Conservation (phyloP, 1,140 invertebrate species). For the Micrasema minimum region DNA sequence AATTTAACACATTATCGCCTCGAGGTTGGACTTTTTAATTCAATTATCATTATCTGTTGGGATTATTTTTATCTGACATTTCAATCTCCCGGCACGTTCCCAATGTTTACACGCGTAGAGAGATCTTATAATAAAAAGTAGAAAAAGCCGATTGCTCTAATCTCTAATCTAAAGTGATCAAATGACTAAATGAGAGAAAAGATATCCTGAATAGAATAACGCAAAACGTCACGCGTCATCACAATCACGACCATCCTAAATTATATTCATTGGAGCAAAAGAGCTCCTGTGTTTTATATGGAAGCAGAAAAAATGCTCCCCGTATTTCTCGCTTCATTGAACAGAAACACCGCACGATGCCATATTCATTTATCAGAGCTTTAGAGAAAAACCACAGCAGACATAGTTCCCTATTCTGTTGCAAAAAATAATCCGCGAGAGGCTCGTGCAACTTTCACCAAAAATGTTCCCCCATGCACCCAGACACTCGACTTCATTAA, state of each 20-base stretch:
- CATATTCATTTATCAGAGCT: slow-evolving; percentile 35
- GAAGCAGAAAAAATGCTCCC: slow-evolving; percentile 25
- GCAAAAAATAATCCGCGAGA: slow-evolving; percentile 32
- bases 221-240: no score
- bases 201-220: no score
- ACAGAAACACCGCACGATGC: slow-evolving; percentile 15
- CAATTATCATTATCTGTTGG: slow-evolving; percentile 9
- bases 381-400: slow-evolving; percentile 15
- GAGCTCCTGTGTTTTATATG: slow-evolving; percentile 24
- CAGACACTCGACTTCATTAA: slow-evolving; percentile 36
- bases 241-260: slow-evolving; percentile 25
- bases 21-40: slow-evolving; percentile 8
- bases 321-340: slow-evolving; percentile 31
- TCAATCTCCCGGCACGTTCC: background rate
- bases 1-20: slow-evolving; percentile 8
- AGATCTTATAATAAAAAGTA: background rate
- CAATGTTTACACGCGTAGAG: slow-evolving; percentile 1
- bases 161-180: no score
- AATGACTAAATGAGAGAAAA: no score
- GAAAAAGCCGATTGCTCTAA: no score
- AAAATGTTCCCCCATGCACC: slow-evolving; percentile 26
- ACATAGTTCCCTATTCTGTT: slow-evolving; percentile 25
- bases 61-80: slow-evolving; percentile 8
- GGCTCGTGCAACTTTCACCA: slow-evolving; percentile 27
- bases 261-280: slow-evolving; percentile 37